phyloP scores from a whole-genome alignment of 2,797 vertebrate species.

The Phrynocephalus guinanensis region DNA sequence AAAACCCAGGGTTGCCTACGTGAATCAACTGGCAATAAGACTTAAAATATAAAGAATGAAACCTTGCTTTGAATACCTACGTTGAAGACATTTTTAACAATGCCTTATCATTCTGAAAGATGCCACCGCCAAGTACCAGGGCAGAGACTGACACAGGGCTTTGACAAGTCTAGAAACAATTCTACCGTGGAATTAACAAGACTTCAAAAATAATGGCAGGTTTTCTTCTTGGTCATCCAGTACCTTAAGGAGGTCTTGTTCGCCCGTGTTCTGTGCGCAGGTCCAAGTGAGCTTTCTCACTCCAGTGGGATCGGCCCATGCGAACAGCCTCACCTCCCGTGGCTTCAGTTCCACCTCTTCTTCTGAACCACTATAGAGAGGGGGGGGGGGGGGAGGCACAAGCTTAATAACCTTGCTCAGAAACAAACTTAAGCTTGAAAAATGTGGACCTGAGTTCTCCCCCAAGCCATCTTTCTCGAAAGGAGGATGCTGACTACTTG shows the following conservation, averaged over 20 bases:
- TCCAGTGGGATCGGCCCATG: slow-evolving; percentile 90
- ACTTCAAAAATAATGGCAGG: too few relatives aligned
- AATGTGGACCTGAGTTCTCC: neutral
- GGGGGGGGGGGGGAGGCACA: neutral
- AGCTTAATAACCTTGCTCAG: neutral
- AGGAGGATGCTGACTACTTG: neutral
- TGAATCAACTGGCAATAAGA: neutral
- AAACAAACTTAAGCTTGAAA: neutral
- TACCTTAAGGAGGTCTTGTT: slow-evolving; percentile 93
- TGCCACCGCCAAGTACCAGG: too few relatives aligned
- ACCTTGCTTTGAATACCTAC: neutral
- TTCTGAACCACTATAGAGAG: slow-evolving; percentile 71
- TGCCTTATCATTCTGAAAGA: neutral
- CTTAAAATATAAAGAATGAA: neutral
- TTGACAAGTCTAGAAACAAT: too few relatives aligned
- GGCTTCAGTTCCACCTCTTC: slow-evolving; percentile 82
- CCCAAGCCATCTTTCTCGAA: neutral
- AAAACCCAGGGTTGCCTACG: neutral
- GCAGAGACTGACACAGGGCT: neutral
- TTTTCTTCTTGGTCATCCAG: neutral
- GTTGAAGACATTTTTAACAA: neutral
- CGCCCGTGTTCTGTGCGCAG: slow-evolving; percentile 80
- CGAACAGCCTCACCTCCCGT: slow-evolving; percentile 86
- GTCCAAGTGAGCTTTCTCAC: slow-evolving; percentile 85
- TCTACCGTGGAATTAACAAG: neutral